Percentiles rank a stretch among this genome's conserved stretches.
phyloP scores from a whole-genome alignment of 2,888 invertebrate genomes.

The Xestobium rufovillosum region DNA sequence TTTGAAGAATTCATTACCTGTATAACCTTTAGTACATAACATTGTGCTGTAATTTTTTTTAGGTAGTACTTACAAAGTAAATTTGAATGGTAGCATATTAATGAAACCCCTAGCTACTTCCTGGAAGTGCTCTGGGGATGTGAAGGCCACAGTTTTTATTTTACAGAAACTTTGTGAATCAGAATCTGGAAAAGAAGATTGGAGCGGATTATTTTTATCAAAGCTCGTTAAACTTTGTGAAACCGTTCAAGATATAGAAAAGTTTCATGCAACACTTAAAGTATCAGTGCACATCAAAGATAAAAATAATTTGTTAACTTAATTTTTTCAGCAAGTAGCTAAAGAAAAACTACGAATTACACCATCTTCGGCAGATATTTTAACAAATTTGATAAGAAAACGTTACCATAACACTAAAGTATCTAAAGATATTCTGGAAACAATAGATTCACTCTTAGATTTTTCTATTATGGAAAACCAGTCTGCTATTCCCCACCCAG shows the following conservation, averaged over 20 bases:
- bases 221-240: conserved; percentile 45
- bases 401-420: neutral
- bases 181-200: conserved; percentile 45
- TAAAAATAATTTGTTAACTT: no score
- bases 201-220: conserved; percentile 51
- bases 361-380: conserved; percentile 20
- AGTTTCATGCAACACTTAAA: no score
- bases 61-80: conserved; percentile 38
- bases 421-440: conserved; percentile 1
- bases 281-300: no score
- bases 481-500: conserved; percentile 45
- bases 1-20: no score
- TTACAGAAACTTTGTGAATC: conserved; percentile 45
- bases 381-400: conserved; percentile 15
- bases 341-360: conserved; percentile 26
- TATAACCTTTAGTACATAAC: conserved; percentile 2
- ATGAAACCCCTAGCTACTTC: conserved; percentile 45
- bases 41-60: conserved; percentile 8
- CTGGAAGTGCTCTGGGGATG: conserved; percentile 45
- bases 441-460: neutral
- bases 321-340: conserved; percentile 26
- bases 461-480: conserved; percentile 16
- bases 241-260: no score
- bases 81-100: conserved; percentile 46
- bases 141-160: conserved; percentile 43